Conservation (phyloP, 2,113 vertebrate genomes). For the Atherinomorus stipes region DNA sequence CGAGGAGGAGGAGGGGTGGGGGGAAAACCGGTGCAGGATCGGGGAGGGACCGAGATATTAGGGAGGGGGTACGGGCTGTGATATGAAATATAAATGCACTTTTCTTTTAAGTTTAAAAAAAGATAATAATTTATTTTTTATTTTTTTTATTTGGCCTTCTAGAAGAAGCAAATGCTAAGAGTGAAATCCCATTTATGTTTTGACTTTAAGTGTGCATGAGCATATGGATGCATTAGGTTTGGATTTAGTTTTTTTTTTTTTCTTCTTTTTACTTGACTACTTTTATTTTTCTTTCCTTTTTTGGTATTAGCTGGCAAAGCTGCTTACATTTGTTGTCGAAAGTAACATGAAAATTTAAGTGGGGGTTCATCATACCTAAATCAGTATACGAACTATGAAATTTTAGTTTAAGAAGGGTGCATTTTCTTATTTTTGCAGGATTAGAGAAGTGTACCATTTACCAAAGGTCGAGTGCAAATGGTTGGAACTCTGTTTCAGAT, state of each 20-base stretch:
- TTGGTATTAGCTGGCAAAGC: conserved; percentile 80
- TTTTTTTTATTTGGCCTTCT: conserved; percentile 81
- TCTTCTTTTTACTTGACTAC: conserved; percentile 71
- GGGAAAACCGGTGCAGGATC: conserved; percentile 34
- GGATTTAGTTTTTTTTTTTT: conserved; percentile 67
- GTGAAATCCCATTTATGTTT: conserved; percentile 83
- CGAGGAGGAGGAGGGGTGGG: conserved; percentile 33
- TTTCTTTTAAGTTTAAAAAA: conserved; percentile 90
- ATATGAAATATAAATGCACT: conserved; percentile 95
- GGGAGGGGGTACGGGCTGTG: conserved; percentile 78
- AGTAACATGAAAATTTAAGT: conserved; percentile 78
- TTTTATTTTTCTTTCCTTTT: conserved; percentile 52
- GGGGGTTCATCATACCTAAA: conserved; percentile 76
- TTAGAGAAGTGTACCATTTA: conserved; percentile 88
- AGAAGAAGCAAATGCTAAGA: conserved; percentile 78
- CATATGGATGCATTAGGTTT: conserved; percentile 85
- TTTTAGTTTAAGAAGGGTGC: conserved; percentile 75
- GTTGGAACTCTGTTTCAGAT: conserved; percentile 76
- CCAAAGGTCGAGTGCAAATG: conserved; percentile 91
- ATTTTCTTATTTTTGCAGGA: conserved; percentile 85
- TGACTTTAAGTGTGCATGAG: conserved; percentile 84
- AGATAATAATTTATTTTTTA: conserved; percentile 82
- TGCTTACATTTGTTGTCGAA: conserved; percentile 81
- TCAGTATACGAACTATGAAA: conserved; percentile 75
- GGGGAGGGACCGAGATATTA: conserved; percentile 61